Evolutionary conservation across 2,888 invertebrate species (phyloP).

Genomic region (Coelinius sp.): DNA sequence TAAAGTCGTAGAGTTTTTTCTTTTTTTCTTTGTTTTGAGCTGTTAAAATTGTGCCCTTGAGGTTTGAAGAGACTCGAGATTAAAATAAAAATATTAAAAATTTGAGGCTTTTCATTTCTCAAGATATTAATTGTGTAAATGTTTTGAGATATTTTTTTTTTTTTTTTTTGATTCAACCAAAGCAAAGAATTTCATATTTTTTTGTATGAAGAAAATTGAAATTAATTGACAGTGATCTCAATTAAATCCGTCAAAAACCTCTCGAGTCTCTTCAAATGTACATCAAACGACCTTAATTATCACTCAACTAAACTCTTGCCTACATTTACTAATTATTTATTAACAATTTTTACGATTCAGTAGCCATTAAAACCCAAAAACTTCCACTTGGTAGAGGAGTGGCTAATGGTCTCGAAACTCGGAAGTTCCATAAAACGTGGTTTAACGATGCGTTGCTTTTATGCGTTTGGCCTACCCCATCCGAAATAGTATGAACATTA

Average conservation of each 20-base stretch:
- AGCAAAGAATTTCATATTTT: no score
- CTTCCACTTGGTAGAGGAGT: slow-evolving; percentile 30
- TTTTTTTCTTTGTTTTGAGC: not conserved
- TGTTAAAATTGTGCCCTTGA: not conserved
- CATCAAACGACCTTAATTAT: not conserved
- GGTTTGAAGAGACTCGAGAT: not conserved
- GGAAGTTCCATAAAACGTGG: slow-evolving; percentile 54
- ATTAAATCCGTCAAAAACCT: not conserved
- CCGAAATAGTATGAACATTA: slow-evolving; percentile 27
- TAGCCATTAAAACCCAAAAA: slow-evolving; percentile 28
- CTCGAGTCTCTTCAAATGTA: not conserved
- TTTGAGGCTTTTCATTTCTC: not conserved
- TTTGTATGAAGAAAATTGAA: no score
- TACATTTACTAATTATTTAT: not conserved
- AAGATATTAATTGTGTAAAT: not conserved
- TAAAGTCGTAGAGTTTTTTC: slow-evolving; percentile 1
- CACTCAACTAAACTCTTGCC: not conserved
- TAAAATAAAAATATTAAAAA: not conserved
- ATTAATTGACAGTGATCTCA: not conserved
- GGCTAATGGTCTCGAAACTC: slow-evolving; percentile 55
- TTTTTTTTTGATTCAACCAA: no score
- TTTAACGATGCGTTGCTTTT: slow-evolving; percentile 55
- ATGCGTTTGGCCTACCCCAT: slow-evolving; percentile 40
- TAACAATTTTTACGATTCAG: slow-evolving; percentile 27
- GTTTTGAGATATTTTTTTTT: no score